These are phyloP conservation scores for Pseudolaguvia tuberculata DNA, from an alignment of 2,113 vertebrate genomes.

Conservation along the genomic window DNA sequence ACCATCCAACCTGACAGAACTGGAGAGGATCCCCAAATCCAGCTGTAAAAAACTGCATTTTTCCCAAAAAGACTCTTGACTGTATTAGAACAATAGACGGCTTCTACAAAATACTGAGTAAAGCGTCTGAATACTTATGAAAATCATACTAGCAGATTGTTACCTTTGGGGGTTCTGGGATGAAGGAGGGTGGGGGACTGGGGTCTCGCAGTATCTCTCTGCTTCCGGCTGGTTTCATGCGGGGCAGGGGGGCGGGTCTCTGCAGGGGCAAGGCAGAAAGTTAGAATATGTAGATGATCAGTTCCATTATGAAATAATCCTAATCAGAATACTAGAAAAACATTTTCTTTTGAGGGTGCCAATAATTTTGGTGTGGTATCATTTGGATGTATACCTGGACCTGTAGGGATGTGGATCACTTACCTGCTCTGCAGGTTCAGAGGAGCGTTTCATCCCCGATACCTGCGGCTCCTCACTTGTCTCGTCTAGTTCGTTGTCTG, in stretches of 20 bases:
- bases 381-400: not conserved
- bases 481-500: slow-evolving; percentile 96
- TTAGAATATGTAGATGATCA: not conserved
- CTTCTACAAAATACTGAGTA: too few relatives aligned
- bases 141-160: slow-evolving; percentile 33
- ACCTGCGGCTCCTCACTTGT: slow-evolving; percentile 75
- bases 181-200: slow-evolving; percentile 91
- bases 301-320: not conserved
- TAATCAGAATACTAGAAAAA: not conserved
- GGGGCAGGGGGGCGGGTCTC: slow-evolving; percentile 77
- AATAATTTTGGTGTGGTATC: not conserved
- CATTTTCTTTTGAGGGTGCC: too few relatives aligned
- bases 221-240: slow-evolving; percentile 80
- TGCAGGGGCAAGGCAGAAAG: slow-evolving; percentile 50
- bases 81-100: too few relatives aligned
- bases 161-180: slow-evolving; percentile 96
- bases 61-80: too few relatives aligned
- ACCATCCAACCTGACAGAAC: too few relatives aligned
- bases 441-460: slow-evolving; percentile 86
- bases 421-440: slow-evolving; percentile 92
- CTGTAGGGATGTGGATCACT: not conserved
- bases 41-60: too few relatives aligned
- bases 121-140: too few relatives aligned
- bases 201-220: slow-evolving; percentile 82
- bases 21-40: too few relatives aligned